Conservation (phyloP, 2,113 vertebrate genomes). For the Osmerus eperlanus region DNA sequence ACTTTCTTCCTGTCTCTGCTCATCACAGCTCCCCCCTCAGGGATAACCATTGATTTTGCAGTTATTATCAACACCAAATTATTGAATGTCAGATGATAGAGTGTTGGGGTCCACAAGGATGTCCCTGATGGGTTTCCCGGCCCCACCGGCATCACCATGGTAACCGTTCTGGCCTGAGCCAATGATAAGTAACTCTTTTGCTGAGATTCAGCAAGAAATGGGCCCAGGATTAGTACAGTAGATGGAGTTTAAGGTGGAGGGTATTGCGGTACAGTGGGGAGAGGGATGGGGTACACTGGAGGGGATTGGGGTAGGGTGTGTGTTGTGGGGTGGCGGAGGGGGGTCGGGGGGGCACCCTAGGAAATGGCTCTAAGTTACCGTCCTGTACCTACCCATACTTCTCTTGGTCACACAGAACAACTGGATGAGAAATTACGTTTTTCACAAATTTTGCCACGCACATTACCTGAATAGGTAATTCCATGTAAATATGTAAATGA, state of each 20-base stretch:
- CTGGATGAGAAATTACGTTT: too few relatives aligned
- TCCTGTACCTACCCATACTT: too few relatives aligned
- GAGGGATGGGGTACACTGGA: too few relatives aligned
- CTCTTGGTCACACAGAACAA: too few relatives aligned
- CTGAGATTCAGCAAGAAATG: conserved; percentile 72
- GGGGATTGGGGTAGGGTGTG: too few relatives aligned
- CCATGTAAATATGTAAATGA: not conserved
- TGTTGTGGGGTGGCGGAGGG: too few relatives aligned
- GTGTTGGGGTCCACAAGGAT: conserved; percentile 79
- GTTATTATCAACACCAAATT: conserved; percentile 90
- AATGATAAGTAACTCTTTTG: conserved; percentile 74
- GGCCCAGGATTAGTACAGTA: conserved; percentile 22
- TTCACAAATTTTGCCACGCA: too few relatives aligned
- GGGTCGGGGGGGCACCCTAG: too few relatives aligned
- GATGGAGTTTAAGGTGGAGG: too few relatives aligned
- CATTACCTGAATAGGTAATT: not conserved
- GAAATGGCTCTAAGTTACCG: too few relatives aligned
- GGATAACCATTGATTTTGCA: conserved; percentile 84
- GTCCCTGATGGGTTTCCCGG: conserved; percentile 76
- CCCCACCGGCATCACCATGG: conserved; percentile 49
- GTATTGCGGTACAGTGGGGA: too few relatives aligned
- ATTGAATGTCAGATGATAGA: conserved; percentile 90
- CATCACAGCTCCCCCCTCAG: conserved; percentile 61
- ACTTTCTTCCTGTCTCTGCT: conserved; percentile 52
- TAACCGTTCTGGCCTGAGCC: conserved; percentile 77